Conservation (phyloP, 2,113 vertebrate species). For the Conger conger region DNA sequence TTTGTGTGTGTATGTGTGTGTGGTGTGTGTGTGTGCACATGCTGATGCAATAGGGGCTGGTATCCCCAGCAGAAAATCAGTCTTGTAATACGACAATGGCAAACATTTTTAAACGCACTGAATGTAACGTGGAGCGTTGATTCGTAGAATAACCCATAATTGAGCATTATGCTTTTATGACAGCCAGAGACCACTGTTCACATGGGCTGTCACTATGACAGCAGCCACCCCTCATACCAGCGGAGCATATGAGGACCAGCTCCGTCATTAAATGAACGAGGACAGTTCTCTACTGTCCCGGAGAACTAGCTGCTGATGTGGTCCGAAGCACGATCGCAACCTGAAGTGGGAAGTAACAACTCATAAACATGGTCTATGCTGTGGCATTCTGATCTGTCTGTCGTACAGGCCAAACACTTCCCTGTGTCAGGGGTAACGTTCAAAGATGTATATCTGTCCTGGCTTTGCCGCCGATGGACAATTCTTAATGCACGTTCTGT, state of each 20-base stretch:
- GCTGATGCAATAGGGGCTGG: conserved; percentile 9
- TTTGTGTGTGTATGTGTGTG: not conserved
- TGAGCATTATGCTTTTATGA: not conserved
- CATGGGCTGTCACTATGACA: not conserved
- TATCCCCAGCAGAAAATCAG: conserved; percentile 10
- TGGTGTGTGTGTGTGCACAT: not conserved
- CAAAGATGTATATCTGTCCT: too few relatives aligned
- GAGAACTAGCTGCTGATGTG: not conserved
- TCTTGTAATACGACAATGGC: conserved; percentile 5
- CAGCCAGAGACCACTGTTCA: not conserved
- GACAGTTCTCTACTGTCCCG: not conserved
- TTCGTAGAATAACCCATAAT: not conserved
- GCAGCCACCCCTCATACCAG: not conserved
- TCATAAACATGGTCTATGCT: not conserved
- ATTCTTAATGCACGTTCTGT: too few relatives aligned
- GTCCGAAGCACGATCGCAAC: not conserved
- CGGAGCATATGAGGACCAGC: not conserved
- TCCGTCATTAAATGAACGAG: not conserved
- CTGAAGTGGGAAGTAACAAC: not conserved
- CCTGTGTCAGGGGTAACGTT: not conserved
- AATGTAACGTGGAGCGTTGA: not conserved
- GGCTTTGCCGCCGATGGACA: too few relatives aligned
- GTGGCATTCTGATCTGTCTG: not conserved
- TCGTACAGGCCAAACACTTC: not conserved
- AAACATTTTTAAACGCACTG: not conserved